Evolutionary conservation across 1,140 invertebrate species (phyloP).

Genomic region (Pararge aegeria): DNA sequence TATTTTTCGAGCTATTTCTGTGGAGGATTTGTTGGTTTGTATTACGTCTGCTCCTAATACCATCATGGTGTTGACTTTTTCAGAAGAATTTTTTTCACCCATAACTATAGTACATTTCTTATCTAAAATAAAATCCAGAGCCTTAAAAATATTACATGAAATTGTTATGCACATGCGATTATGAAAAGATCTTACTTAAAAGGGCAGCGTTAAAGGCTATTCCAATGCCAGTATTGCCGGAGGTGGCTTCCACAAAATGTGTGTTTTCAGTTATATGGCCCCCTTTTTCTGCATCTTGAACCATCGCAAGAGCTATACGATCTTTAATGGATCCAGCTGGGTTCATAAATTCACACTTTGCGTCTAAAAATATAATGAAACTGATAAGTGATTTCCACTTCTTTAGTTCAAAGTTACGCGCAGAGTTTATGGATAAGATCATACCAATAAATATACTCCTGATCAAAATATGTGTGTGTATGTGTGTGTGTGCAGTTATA

Average conservation of each 20-base stretch:
- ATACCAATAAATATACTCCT: too few species aligned
- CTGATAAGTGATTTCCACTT: too few species aligned
- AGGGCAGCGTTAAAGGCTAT: conserved; percentile 95
- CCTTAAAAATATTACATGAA: neutral
- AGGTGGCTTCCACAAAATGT: conserved; percentile 95
- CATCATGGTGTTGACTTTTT: conserved; percentile 92
- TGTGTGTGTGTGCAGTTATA: too few species aligned
- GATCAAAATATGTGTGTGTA: too few species aligned
- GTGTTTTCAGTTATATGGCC: conserved; percentile 90
- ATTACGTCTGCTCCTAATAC: conserved; percentile 96
- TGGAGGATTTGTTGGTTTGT: conserved; percentile 92
- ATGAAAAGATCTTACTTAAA: conserved; percentile 79
- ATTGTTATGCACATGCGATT: neutral
- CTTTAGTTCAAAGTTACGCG: too few species aligned
- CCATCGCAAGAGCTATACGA: conserved; percentile 94
- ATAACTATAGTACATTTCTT: conserved; percentile 98
- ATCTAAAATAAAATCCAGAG: conserved; percentile 57
- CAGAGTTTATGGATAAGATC: too few species aligned
- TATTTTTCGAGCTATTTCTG: conserved; percentile 91
- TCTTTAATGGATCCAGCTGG: conserved; percentile 98
- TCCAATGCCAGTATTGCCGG: conserved; percentile 96
- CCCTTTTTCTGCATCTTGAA: conserved; percentile 95
- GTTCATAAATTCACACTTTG: conserved; percentile 98
- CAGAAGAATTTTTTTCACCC: conserved; percentile 98
- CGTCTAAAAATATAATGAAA: conserved; percentile 82